Conservation (phyloP, 2,113 vertebrate species). For the Asarcornis scutulata region DNA sequence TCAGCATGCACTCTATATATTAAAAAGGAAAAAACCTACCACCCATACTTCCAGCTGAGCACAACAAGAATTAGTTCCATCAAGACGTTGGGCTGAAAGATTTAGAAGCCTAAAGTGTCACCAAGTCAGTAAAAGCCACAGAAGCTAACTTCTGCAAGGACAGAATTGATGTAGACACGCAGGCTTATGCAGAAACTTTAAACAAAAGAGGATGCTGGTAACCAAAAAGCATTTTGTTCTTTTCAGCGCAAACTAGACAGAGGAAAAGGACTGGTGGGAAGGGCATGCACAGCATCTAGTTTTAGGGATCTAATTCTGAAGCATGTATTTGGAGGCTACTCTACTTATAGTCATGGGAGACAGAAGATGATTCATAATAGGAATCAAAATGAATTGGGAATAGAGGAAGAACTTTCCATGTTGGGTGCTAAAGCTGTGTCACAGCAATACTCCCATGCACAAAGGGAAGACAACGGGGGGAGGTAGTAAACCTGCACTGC, state of each 20-base stretch:
- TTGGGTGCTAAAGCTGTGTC: not conserved
- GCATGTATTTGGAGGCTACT: not conserved
- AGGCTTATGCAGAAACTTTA: not conserved
- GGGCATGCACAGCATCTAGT: not conserved
- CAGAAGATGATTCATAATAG: not conserved
- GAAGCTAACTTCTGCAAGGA: not conserved
- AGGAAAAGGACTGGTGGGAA: not conserved
- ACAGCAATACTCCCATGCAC: not conserved
- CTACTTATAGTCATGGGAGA: not conserved
- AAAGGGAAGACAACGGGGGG: not conserved
- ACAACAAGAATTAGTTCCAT: slow-evolving; percentile 1
- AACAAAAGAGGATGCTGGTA: not conserved
- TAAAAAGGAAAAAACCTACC: not conserved
- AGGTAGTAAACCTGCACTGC: not conserved
- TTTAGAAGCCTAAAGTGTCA: not conserved
- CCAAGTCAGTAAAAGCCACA: not conserved
- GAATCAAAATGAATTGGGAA: not conserved
- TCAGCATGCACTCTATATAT: not conserved
- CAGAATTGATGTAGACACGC: not conserved
- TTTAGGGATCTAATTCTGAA: not conserved
- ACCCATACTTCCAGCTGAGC: not conserved
- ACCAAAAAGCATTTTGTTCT: not conserved
- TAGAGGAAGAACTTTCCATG: not conserved
- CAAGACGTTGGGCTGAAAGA: not conserved
- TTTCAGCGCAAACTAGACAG: not conserved